phyloP scores from a whole-genome alignment of 2,797 vertebrate species.

The Pangasius sanitwongsei region DNA sequence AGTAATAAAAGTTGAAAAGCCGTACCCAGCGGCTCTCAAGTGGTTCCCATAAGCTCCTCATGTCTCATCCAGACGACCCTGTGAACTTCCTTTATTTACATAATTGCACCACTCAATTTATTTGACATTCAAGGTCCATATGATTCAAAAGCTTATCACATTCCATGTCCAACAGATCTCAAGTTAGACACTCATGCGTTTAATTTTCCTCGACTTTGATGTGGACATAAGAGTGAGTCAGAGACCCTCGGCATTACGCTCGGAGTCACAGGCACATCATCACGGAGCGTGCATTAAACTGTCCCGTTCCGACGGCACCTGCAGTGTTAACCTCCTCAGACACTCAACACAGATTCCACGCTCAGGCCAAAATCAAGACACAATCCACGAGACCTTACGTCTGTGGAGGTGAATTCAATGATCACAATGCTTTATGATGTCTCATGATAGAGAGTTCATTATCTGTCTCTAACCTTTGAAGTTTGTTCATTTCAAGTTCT shows the following conservation, averaged over 20 bases:
- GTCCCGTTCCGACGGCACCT: not conserved
- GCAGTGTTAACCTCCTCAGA: not conserved
- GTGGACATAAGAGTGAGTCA: slow-evolving; percentile 28
- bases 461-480: slow-evolving; percentile 14
- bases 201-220: slow-evolving; percentile 3
- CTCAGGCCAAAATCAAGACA: not conserved
- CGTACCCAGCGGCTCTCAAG: slow-evolving; percentile 1
- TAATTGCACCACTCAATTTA: not conserved
- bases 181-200: not conserved
- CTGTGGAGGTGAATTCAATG: not conserved
- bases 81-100: slow-evolving; percentile 43
- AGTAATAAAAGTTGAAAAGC: slow-evolving; percentile 22
- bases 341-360: not conserved
- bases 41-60: slow-evolving; percentile 16
- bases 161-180: not conserved
- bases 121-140: not conserved
- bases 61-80: not conserved
- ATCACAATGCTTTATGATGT: slow-evolving; percentile 21
- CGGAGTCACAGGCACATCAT: not conserved
- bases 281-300: not conserved
- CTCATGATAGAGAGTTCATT: slow-evolving; percentile 17
- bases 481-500: not conserved
- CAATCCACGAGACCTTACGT: slow-evolving; percentile 5
- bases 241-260: not conserved
- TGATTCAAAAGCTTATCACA: slow-evolving; percentile 32